phyloP scores from a whole-genome alignment of 1,140 invertebrate species.

The Psilanteris sp. region DNA sequence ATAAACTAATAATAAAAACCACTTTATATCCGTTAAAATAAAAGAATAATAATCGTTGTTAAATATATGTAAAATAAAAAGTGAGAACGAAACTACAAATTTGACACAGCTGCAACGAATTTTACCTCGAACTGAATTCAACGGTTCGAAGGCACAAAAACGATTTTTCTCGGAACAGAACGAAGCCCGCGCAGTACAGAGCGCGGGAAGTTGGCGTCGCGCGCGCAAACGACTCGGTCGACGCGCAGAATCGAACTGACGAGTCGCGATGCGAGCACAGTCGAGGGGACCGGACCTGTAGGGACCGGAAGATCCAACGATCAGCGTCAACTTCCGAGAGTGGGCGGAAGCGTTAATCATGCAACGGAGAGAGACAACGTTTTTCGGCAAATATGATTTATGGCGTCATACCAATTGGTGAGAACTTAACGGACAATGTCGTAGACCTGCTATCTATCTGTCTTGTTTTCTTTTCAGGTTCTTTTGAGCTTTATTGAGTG shows the following conservation, averaged over 20 bases:
- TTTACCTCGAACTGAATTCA: no score
- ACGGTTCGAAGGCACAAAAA: no score
- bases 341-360: conserved; percentile 62
- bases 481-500: no score
- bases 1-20: no score
- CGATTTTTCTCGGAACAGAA: background rate
- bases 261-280: background rate
- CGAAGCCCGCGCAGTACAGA: background rate
- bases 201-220: conserved; percentile 5
- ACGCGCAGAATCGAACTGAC: conserved; percentile 16
- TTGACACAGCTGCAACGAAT: no score
- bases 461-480: no score
- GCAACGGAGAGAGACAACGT: conserved; percentile 16
- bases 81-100: no score
- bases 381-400: conserved; percentile 51
- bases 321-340: conserved; percentile 61
- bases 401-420: conserved; percentile 3
- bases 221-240: conserved; percentile 1
- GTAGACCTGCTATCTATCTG: no score
- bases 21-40: no score
- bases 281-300: conserved; percentile 21
- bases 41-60: no score
- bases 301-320: conserved; percentile 58
- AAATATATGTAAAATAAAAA: no score
- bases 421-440: conserved; percentile 10